Evolutionary conservation across 2,888 invertebrate species (phyloP).

Genomic region (Plutella xylostella): DNA sequence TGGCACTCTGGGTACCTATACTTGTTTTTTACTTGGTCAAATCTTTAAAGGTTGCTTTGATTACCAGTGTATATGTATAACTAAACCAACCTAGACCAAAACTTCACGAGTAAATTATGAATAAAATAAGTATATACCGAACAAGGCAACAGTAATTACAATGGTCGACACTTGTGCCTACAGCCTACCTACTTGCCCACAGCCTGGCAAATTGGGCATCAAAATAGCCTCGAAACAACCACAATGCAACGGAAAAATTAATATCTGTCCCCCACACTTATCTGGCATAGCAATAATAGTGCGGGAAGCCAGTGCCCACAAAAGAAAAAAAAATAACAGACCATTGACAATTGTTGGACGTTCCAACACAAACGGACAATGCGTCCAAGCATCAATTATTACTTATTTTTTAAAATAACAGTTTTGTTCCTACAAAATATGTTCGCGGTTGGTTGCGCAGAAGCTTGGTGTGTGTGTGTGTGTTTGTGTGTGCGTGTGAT

Average conservation of each 20-base stretch:
- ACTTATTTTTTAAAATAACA: slow-evolving; percentile 69
- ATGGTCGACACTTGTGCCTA: too few relatives aligned
- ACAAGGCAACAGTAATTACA: too few relatives aligned
- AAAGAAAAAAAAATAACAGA: slow-evolving; percentile 32
- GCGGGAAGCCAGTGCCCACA: slow-evolving; percentile 28
- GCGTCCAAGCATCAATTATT: slow-evolving; percentile 58
- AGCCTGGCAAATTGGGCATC: too few relatives aligned
- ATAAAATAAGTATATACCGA: too few relatives aligned
- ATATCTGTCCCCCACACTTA: slow-evolving; percentile 2
- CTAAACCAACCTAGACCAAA: too few relatives aligned
- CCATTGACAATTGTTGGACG: slow-evolving; percentile 46
- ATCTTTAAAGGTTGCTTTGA: too few relatives aligned
- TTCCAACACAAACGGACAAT: slow-evolving; percentile 34
- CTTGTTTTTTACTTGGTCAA: too few relatives aligned
- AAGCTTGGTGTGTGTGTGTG: slow-evolving; percentile 20
- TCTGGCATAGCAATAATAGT: slow-evolving; percentile 31
- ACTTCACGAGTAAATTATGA: too few relatives aligned
- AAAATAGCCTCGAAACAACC: too few relatives aligned
- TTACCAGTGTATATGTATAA: too few relatives aligned
- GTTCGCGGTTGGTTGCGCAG: slow-evolving; percentile 52
- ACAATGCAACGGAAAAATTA: background rate
- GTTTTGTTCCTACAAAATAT: slow-evolving; percentile 67
- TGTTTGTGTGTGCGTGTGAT: slow-evolving; percentile 18
- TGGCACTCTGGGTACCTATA: too few relatives aligned
- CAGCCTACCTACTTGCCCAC: too few relatives aligned